Base-by-base conservation (phyloP, 2,888 invertebrate genomes). In the Platycheirus rosarum region DNA sequence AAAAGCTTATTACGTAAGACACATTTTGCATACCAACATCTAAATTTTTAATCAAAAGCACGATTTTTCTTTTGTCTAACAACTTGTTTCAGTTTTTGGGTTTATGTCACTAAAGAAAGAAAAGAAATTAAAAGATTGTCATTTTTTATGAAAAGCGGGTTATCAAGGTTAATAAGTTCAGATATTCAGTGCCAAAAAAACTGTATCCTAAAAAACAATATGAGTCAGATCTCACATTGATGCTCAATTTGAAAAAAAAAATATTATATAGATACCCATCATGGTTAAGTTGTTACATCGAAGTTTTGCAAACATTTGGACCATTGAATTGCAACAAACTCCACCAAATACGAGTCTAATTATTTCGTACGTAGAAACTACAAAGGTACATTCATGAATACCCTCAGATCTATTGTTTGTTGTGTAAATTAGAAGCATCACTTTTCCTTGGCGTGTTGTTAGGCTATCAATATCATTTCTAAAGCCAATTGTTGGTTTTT, bases 31-130 rank as follows among this genome's bases (percentile, higher is more conserved):
- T 29, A 29, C n/a, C n/a, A n/a, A n/a, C 13, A 49, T 49, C 29
- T 14, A 14, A 26, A 49, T 14, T 49, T 49, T 49, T 49, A 49
- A 29, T 49, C 49, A 49, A 14, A 49, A 29, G 29, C 49, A 29
- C 49, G 49, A 49, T 49, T 49, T 29, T 49, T 49, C 49, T 49
- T 49, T 49, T 49, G 49, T 49, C 29, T 49, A 49, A 49, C 26
- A 49, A 49, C 14, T 49, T 29, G 49, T 9, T 49, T 49, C 4
- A 8, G 2, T 49, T 3, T 2, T 29, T 13, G 29, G 13, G 14
- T 49, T 6, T 1, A 29, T 49, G 26, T 49, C 26, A 49, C 26
- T 8, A 14, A 49, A 26, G 26, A 14, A 29, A 16, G 29, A 29
- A 29, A 1, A 23, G 48, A n/a, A n/a, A n/a, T n/a, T n/a, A n/a